Evolutionary conservation across 2,888 invertebrate species (phyloP).

Genomic region (Sarcophaga variegata): DNA sequence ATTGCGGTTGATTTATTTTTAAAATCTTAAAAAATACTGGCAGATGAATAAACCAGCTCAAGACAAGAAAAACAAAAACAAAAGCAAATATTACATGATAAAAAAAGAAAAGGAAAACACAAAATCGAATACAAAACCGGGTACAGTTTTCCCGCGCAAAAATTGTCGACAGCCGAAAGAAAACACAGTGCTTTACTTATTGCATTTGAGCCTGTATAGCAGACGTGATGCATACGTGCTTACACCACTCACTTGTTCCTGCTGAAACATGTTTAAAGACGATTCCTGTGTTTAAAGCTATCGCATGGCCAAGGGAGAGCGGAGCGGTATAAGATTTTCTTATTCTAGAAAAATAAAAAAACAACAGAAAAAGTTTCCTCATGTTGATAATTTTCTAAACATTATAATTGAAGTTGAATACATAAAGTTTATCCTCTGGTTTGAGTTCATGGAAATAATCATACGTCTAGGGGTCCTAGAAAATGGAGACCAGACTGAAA

Average conservation of each 20-base stretch:
- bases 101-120: not conserved
- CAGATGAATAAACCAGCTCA: slow-evolving; percentile 20
- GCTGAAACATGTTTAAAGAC: slow-evolving; percentile 55
- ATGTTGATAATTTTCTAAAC: not conserved
- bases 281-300: not conserved
- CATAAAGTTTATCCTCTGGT: too few relatives aligned
- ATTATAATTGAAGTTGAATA: too few relatives aligned
- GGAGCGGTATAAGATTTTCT: slow-evolving; percentile 36
- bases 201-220: not conserved
- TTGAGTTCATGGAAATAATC: too few relatives aligned
- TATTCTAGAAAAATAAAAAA: not conserved
- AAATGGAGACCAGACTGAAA: too few relatives aligned
- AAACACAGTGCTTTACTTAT: not conserved
- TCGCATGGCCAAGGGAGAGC: not conserved
- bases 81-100: slow-evolving; percentile 13
- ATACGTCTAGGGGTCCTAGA: too few relatives aligned
- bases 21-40: slow-evolving; percentile 47
- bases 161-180: not conserved
- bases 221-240: not conserved
- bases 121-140: slow-evolving; percentile 32
- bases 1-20: slow-evolving; percentile 69
- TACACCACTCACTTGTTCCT: slow-evolving; percentile 31
- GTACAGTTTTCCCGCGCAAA: slow-evolving; percentile 70
- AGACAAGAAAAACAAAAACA: slow-evolving; percentile 11
- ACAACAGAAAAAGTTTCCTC: slow-evolving; percentile 6